A percentile compares a stretch with the other conserved stretches of the same genome.
These are phyloP conservation scores for Drosophila acutilabella DNA, from an alignment of 2,888 invertebrate species.

Conservation along the genomic window DNA sequence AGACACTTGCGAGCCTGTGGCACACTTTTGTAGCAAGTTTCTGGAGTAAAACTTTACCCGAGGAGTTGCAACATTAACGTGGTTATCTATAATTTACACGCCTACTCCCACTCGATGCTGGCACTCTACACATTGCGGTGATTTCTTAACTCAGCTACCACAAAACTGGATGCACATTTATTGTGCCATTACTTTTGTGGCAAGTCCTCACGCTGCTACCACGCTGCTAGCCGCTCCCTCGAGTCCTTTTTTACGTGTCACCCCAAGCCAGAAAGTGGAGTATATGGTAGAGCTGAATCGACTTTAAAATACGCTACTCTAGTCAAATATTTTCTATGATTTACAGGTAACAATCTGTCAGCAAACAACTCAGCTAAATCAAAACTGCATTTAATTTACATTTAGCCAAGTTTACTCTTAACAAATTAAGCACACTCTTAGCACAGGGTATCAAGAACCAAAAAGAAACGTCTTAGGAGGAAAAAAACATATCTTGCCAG, in stretches of 20 bases:
- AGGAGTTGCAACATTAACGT: slow-evolving; percentile 75
- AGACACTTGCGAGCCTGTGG: slow-evolving; percentile 30
- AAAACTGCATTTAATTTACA: too few species aligned
- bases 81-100: slow-evolving; percentile 79
- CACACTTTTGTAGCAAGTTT: slow-evolving; percentile 67
- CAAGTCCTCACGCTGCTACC: slow-evolving; percentile 14
- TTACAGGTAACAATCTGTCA: too few species aligned
- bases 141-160: slow-evolving; percentile 40
- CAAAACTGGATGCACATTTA: slow-evolving; percentile 71
- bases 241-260: slow-evolving; percentile 51
- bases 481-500: slow-evolving; percentile 30
- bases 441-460: neutral
- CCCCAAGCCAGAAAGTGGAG: slow-evolving; percentile 21
- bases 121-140: slow-evolving; percentile 30
- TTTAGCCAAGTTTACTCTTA: too few species aligned
- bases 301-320: neutral
- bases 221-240: slow-evolving; percentile 42
- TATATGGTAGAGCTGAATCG: neutral
- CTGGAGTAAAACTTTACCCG: slow-evolving; percentile 44
- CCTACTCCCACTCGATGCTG: slow-evolving; percentile 31
- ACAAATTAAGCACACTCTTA: neutral
- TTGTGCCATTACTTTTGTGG: slow-evolving; percentile 63
- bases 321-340: too few species aligned
- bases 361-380: too few species aligned
- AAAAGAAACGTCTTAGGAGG: neutral